Conservation (phyloP, 2,797 vertebrate genomes). For the Trachurus trachurus region DNA sequence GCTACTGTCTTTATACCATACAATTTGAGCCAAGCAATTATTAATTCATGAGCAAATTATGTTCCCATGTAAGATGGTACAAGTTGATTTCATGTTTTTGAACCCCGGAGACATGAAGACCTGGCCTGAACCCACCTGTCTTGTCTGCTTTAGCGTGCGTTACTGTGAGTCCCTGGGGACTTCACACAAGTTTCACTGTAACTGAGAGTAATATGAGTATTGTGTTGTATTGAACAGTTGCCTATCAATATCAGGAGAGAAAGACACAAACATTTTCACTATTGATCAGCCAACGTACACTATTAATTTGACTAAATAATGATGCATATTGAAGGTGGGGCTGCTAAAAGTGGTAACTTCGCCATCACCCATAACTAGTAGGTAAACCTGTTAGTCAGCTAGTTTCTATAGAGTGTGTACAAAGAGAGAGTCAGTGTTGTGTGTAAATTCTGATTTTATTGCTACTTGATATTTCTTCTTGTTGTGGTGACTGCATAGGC, state of each 20-base stretch:
- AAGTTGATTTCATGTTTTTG: constrained; percentile 6
- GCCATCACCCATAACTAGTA: not conserved
- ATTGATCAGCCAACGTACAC: not conserved
- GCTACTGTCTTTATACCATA: not conserved
- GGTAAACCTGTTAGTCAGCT: not conserved
- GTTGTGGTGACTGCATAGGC: not conserved
- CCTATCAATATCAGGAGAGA: not conserved
- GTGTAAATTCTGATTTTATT: not conserved
- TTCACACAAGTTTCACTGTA: not conserved
- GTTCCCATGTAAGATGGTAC: not conserved
- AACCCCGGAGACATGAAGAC: not conserved
- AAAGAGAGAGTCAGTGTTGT: not conserved
- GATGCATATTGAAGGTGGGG: not conserved
- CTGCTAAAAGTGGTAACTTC: not conserved
- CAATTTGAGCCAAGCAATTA: not conserved
- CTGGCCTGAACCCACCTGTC: not conserved
- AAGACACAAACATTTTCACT: not conserved
- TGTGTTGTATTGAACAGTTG: not conserved
- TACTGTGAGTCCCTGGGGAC: not conserved
- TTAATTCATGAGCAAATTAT: not conserved
- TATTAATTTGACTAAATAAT: not conserved
- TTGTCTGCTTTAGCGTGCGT: not conserved
- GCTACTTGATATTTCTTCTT: constrained; percentile 1
- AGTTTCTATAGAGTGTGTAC: not conserved
- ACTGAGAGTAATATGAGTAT: not conserved